phyloP scores from a whole-genome alignment of 2,797 vertebrate species.

The Melanotaenia parkinsoni region DNA sequence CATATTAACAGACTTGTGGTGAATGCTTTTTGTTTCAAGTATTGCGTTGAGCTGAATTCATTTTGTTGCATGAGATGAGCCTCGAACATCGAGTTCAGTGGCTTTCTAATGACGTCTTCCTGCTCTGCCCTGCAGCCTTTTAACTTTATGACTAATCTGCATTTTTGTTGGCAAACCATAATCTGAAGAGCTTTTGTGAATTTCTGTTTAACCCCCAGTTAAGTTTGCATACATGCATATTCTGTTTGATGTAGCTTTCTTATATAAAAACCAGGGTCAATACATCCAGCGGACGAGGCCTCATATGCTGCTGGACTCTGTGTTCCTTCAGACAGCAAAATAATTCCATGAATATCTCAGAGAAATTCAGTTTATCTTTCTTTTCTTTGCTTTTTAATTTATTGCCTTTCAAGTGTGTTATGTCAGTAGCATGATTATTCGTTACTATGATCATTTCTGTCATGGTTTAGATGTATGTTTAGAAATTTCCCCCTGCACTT shows the following conservation, averaged over 20 bases:
- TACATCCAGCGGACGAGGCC: neutral
- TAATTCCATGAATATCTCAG: neutral
- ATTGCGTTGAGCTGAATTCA: constrained; percentile 20
- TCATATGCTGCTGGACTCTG: neutral
- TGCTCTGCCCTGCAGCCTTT: constrained; percentile 38
- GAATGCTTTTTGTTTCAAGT: too few species aligned
- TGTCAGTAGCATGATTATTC: constrained; percentile 16
- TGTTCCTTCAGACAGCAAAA: neutral
- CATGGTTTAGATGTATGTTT: too few species aligned
- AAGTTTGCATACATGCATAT: neutral
- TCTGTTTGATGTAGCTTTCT: neutral
- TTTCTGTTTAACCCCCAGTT: constrained; percentile 20
- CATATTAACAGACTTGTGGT: too few species aligned
- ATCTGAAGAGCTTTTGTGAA: constrained; percentile 13
- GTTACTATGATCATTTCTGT: too few species aligned
- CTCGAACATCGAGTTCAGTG: neutral
- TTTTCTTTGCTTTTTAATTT: neutral
- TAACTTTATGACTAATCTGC: constrained; percentile 34
- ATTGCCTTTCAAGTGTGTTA: neutral
- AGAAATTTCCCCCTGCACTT: too few species aligned
- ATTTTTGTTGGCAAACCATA: neutral
- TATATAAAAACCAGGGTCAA: constrained; percentile 10
- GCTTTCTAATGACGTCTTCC: neutral
- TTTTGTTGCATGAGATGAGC: constrained; percentile 13
- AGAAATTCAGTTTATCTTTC: neutral